A percentile compares a stretch with the other conserved stretches of the same genome.
phyloP scores from a whole-genome alignment of 1,140 invertebrate species.

The Venturia canescens region DNA sequence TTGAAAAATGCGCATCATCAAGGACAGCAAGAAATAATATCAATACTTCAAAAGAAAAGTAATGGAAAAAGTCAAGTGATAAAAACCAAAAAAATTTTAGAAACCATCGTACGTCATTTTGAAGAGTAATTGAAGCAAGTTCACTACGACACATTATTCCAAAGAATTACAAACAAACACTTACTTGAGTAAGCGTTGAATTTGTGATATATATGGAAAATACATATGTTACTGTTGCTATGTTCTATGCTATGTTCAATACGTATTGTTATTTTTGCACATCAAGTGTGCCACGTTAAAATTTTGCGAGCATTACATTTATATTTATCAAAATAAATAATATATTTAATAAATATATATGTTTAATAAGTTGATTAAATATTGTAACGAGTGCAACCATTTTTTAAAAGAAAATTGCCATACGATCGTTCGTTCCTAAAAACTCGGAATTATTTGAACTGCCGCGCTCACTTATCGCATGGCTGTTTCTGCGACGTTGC shows the following conservation, averaged over 20 bases:
- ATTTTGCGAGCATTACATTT: neutral
- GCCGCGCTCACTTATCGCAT: neutral
- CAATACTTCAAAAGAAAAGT: conserved; percentile 22
- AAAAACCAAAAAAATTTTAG: conserved; percentile 28
- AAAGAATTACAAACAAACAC: neutral
- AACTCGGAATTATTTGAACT: neutral
- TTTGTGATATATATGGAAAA: neutral
- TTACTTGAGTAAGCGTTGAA: too few relatives aligned
- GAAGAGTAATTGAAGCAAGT: neutral
- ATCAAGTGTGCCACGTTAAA: neutral
- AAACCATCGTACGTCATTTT: conserved; percentile 15
- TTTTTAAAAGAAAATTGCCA: too few relatives aligned
- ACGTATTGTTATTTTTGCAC: neutral
- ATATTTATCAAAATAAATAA: neutral
- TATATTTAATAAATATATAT: neutral
- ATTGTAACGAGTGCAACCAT: neutral
- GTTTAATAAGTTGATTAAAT: neutral
- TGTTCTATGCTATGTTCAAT: neutral
- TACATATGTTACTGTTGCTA: neutral
- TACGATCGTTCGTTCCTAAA: too few relatives aligned
- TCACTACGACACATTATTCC: neutral
- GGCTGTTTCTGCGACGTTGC: neutral
- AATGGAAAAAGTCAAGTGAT: conserved; percentile 22
- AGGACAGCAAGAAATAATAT: conserved; percentile 24
- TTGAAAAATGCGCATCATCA: neutral